These are phyloP conservation scores for Spheniscus mendiculus DNA, from an alignment of 2,113 vertebrate genomes.

Conservation along the genomic window DNA sequence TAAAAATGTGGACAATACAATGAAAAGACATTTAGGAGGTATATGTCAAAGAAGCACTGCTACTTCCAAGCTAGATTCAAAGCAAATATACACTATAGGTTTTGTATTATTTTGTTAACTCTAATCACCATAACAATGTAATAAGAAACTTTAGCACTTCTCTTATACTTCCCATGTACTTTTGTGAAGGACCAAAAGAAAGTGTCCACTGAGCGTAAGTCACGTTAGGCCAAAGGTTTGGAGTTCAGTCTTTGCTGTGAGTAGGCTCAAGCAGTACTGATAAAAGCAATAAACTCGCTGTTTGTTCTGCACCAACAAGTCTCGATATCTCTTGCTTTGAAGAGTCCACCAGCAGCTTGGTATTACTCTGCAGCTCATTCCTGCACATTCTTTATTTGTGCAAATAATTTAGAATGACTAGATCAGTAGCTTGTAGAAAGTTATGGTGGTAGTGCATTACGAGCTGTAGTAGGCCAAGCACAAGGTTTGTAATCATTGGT, in stretches of 20 bases:
- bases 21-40: not conserved
- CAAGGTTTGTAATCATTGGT: not conserved
- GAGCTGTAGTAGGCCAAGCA: not conserved
- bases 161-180: not conserved
- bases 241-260: not conserved
- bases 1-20: not conserved
- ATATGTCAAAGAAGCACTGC: not conserved
- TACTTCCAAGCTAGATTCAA: not conserved
- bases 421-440: not conserved
- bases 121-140: not conserved
- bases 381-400: not conserved
- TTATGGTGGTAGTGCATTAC: fast-evolving
- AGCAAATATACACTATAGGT: not conserved
- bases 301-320: not conserved
- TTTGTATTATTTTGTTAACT: not conserved
- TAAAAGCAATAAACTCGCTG: not conserved
- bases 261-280: not conserved
- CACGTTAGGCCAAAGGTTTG: not conserved
- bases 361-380: not conserved
- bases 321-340: not conserved
- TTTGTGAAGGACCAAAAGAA: not conserved
- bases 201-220: not conserved
- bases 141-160: not conserved
- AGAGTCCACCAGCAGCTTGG: not conserved
- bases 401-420: not conserved